These are phyloP conservation scores for Dinoponera quadriceps DNA, from an alignment of 1,140 invertebrate species.

Conservation along the genomic window DNA sequence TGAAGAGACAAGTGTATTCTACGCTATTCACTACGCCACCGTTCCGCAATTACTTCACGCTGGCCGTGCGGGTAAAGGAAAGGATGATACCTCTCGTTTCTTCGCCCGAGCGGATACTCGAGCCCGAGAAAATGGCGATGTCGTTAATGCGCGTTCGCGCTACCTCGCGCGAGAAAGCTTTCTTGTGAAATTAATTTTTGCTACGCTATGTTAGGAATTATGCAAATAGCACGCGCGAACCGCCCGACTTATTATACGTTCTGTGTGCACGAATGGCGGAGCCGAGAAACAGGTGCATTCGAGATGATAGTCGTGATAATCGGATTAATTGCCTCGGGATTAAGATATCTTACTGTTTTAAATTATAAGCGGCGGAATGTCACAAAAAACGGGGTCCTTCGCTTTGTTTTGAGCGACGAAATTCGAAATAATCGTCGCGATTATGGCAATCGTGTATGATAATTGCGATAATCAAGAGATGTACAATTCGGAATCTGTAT, in stretches of 20 bases:
- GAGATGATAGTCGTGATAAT: too few relatives aligned
- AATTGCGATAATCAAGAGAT: too few relatives aligned
- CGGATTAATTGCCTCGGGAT: too few relatives aligned
- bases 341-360: too few relatives aligned
- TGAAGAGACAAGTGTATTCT: neutral
- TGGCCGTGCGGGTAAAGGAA: neutral
- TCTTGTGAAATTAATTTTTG: conserved; percentile 1
- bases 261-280: neutral
- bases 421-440: neutral
- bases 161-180: neutral
- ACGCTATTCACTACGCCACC: conserved; percentile 1
- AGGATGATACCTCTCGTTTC: conserved; percentile 5
- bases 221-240: neutral
- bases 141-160: conserved; percentile 13
- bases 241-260: neutral
- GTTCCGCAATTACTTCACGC: conserved; percentile 5
- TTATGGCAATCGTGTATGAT: neutral
- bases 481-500: too few relatives aligned
- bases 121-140: neutral
- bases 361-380: too few relatives aligned
- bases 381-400: too few relatives aligned
- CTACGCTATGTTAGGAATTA: conserved; percentile 3
- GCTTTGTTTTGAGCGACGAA: too few relatives aligned
- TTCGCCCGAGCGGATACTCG: neutral
- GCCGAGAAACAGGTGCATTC: too few relatives aligned